Percentiles rank a stretch among this genome's conserved stretches.
phyloP scores from a whole-genome alignment of 2,113 vertebrate genomes.

The Etheostoma cragini region DNA sequence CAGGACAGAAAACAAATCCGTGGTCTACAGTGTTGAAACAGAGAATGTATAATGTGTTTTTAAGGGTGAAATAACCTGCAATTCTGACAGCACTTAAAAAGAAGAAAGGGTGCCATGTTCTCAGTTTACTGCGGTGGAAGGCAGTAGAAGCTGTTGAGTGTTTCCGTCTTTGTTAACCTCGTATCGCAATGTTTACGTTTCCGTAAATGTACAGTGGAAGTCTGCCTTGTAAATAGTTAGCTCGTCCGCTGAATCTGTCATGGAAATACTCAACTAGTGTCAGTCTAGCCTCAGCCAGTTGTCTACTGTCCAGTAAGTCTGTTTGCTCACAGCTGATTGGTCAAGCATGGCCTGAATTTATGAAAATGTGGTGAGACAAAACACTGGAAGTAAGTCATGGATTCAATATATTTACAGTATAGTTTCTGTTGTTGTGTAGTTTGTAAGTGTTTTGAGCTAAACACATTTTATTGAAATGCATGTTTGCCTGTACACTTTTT shows the following conservation, averaged over 20 bases:
- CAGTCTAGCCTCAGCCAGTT: constrained; percentile 1
- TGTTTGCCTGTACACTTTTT: neutral
- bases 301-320: neutral
- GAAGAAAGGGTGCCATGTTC: neutral
- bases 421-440: neutral
- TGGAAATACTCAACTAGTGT: neutral
- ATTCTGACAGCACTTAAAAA: neutral
- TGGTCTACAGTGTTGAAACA: neutral
- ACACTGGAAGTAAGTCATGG: neutral
- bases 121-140: neutral
- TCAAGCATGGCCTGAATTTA: constrained; percentile 1
- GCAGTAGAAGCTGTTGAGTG: neutral
- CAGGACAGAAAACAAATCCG: neutral
- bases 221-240: neutral
- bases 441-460: neutral
- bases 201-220: neutral
- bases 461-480: neutral
- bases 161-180: neutral
- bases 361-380: neutral
- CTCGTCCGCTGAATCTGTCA: neutral
- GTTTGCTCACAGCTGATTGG: constrained; percentile 22
- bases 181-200: neutral
- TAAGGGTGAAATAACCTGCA: neutral
- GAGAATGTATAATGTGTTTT: neutral
- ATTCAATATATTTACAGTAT: neutral